Percentiles rank a stretch among this genome's conserved stretches.
Conservation (phyloP, 2,797 vertebrate species). For the Phoxinus dragarum region DNA sequence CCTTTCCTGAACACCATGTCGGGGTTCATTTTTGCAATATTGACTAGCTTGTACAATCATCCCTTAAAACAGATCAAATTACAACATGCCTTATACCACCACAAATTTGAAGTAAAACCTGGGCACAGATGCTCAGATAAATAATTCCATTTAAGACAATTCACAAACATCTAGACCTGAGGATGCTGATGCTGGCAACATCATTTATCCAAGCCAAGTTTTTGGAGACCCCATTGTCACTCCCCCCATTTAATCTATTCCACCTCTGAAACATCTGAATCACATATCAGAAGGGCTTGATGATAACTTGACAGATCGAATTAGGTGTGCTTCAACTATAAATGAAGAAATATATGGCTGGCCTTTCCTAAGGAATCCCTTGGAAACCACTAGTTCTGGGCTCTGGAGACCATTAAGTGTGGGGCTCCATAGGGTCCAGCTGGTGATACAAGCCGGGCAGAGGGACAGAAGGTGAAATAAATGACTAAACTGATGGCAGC, state of each 20-base stretch:
- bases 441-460: slow-evolving; percentile 78
- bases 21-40: background rate
- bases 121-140: background rate
- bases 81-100: background rate
- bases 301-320: slow-evolving; percentile 33
- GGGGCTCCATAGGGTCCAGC: slow-evolving; percentile 77
- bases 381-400: slow-evolving; percentile 53
- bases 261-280: slow-evolving; percentile 27
- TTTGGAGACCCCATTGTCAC: background rate
- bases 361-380: slow-evolving; percentile 38
- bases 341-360: slow-evolving; percentile 43
- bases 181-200: background rate
- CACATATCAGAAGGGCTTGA: slow-evolving; percentile 23
- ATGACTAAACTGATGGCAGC: slow-evolving; percentile 81
- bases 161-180: background rate
- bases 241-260: slow-evolving; percentile 17
- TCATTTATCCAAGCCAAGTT: background rate
- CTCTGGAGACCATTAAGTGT: slow-evolving; percentile 80
- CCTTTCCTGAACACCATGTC: background rate
- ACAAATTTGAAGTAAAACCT: background rate
- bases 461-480: slow-evolving; percentile 79
- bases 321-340: slow-evolving; percentile 49
- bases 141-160: background rate
- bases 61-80: background rate
- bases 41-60: background rate